Percentiles rank a stretch among this genome's conserved stretches.
Conservation (phyloP, 1,140 invertebrate species). For the Leptestheria dahalacensis region DNA sequence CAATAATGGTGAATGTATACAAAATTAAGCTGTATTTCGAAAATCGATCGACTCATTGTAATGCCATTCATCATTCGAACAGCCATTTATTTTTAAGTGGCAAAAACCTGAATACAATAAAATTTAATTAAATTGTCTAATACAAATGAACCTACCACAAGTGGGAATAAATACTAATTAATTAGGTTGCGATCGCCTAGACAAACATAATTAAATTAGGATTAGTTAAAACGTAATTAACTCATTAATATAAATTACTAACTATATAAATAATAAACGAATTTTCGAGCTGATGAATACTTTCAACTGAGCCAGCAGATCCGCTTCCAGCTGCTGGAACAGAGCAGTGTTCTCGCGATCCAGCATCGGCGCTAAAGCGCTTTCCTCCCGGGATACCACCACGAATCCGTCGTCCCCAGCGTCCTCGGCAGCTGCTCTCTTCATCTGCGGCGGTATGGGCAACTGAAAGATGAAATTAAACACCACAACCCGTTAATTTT, state of each 20-base stretch:
- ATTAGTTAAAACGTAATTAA: not conserved
- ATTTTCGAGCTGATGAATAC: conserved; percentile 27
- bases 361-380: conserved; percentile 22
- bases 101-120: too few species aligned
- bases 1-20: conserved; percentile 12
- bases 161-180: too few species aligned
- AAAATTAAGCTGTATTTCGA: not conserved
- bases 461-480: conserved; percentile 32
- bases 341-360: conserved; percentile 41
- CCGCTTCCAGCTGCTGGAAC: conserved; percentile 58
- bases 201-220: too few species aligned
- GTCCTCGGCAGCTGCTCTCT: conserved; percentile 38
- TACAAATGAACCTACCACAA: too few species aligned
- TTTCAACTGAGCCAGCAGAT: conserved; percentile 65
- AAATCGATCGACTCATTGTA: not conserved
- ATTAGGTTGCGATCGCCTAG: too few species aligned
- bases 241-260: not conserved
- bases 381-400: conserved; percentile 50
- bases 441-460: conserved; percentile 54
- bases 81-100: too few species aligned
- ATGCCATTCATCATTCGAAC: too few species aligned
- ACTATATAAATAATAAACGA: not conserved
- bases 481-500: too few species aligned
- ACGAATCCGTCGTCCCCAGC: conserved; percentile 49
- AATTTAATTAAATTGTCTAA: too few species aligned